Evolutionary conservation across 2,113 vertebrate genomes (phyloP), one percentile per base, ranked within the genome.

Genomic region (Halcyon senegalensis): DNA sequence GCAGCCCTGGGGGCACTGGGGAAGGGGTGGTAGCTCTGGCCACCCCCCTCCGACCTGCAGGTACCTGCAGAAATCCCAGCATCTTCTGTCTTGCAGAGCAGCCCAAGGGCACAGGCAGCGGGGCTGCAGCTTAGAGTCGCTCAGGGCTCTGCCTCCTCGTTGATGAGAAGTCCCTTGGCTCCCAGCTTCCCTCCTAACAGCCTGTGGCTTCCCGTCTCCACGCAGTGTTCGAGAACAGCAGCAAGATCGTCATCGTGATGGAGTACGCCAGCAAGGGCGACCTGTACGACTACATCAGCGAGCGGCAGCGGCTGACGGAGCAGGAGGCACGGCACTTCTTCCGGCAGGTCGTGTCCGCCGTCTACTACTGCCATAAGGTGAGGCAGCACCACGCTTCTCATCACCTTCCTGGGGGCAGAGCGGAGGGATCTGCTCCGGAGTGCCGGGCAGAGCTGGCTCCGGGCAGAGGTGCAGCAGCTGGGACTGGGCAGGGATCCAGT

Each of bases 201-300:
- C 25, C 24, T 2, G 19, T 17, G 62, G 4, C 15, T 59, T 56
- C 72, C 48, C 2, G 0, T 9, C 23, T 58, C 59, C 3, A 6
- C 9, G 3, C 94, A 99, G 99, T 99, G 90, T 99, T 99, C 63
- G 99, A 99, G 95, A 99, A 99, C 97, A 99, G 98, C 97, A 99
- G 99, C 97, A 99, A 99, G 97, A 99, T 99, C 0, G 99, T 99
- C 93, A 99, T 99, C 1, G 99, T 99, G 97, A 99, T 99, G 99
- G 99, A 99, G 50, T 99, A 99, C 1, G 99, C 99, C 97, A 99
- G 99, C 97, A 98, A 95, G 13, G 99, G 99, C 0, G 99, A 99
- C 92, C 98, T 99, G 51, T 99, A 99, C 4, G 99, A 99, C 78
- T 99, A 99, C 97, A 98, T 99, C 97, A 99, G 98, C 10, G 99